Percentiles rank a stretch among this genome's conserved stretches.
Evolutionary conservation across 2,888 invertebrate genomes (phyloP).

Genomic region (Leptinotarsa juncta): DNA sequence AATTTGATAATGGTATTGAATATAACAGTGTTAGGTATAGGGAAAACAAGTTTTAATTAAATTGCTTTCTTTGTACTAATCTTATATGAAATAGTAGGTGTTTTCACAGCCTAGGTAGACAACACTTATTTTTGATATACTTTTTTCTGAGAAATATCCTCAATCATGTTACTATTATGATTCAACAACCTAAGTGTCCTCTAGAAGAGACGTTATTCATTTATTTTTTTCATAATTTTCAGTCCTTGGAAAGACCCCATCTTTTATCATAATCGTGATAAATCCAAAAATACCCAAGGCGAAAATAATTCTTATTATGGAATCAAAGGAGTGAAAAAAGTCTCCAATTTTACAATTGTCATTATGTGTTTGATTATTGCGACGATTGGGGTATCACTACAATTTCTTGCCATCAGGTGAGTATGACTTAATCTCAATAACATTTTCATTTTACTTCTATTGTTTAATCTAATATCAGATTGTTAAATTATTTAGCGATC

Average conservation of each 20-base stretch:
- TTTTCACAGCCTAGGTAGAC: too few relatives aligned
- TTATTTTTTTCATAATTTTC: neutral
- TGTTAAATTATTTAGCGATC: too few relatives aligned
- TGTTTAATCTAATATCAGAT: neutral
- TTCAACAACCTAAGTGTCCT: too few relatives aligned
- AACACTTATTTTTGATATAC: too few relatives aligned
- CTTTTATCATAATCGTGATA: constrained; percentile 63
- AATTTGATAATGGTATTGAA: too few relatives aligned
- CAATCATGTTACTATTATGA: too few relatives aligned
- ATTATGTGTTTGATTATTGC: constrained; percentile 70
- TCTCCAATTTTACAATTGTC: constrained; percentile 74
- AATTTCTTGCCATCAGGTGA: constrained; percentile 73
- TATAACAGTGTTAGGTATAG: too few relatives aligned
- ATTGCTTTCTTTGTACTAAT: too few relatives aligned
- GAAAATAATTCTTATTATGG: constrained; percentile 73
- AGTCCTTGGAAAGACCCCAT: constrained; percentile 60
- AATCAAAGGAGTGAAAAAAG: constrained; percentile 69
- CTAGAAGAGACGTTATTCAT: neutral
- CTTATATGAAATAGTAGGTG: too few relatives aligned
- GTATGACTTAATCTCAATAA: neutral
- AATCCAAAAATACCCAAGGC: constrained; percentile 54
- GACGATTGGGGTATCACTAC: constrained; percentile 70
- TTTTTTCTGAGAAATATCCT: too few relatives aligned
- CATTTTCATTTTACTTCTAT: neutral
- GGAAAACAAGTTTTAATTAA: too few relatives aligned